Percentiles rank a stretch among this genome's conserved stretches.
Evolutionary conservation across 2,113 vertebrate species (phyloP).

Genomic region (Platysternon megacephalum): DNA sequence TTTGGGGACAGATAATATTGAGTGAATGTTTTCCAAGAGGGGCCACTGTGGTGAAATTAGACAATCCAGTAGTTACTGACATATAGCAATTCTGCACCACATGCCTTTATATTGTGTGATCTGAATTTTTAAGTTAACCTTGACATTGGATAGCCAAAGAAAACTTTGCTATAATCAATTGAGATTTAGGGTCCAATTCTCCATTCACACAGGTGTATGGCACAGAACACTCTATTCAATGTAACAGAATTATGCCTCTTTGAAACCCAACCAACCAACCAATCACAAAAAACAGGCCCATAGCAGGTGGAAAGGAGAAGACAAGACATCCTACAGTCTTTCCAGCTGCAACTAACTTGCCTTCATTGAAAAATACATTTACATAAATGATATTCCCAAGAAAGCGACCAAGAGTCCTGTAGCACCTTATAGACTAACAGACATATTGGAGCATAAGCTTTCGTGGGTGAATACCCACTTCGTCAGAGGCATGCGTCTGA

Average conservation of each 20-base stretch:
- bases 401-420: too few relatives aligned
- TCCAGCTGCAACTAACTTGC: background rate
- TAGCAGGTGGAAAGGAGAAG: background rate
- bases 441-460: too few relatives aligned
- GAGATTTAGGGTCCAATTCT: background rate
- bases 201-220: fast-evolving
- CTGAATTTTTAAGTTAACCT: background rate
- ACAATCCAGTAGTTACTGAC: background rate
- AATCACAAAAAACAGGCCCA: fast-evolving
- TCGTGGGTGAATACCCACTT: too few relatives aligned
- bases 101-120: background rate
- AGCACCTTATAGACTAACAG: too few relatives aligned
- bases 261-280: fast-evolving
- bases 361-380: background rate
- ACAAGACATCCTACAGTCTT: background rate
- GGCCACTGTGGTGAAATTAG: background rate
- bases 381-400: background rate
- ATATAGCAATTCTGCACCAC: background rate
- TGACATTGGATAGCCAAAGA: background rate
- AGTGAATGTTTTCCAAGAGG: background rate
- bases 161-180: background rate
- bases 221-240: background rate
- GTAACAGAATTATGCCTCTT: background rate
- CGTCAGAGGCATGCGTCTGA: too few relatives aligned
- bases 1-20: background rate